Percentiles rank a stretch among this genome's conserved stretches.
phyloP scores from a whole-genome alignment of 23 tunicate genomes.

The Ascidia mentula region DNA sequence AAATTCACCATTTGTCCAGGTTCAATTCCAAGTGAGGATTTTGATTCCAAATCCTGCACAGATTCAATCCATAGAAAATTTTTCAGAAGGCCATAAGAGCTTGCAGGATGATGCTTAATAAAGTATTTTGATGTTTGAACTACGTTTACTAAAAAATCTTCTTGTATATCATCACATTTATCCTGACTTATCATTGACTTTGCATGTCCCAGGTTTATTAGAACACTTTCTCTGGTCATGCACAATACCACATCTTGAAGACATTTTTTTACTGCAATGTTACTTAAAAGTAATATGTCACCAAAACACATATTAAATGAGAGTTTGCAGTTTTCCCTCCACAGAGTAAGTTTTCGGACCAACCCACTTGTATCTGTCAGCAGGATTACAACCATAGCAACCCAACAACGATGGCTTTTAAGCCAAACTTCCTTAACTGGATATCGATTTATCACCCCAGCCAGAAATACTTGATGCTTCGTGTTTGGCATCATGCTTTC shows the following conservation, averaged over 20 bases:
- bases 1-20: constrained; percentile 24
- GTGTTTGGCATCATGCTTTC: background rate
- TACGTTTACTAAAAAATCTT: background rate
- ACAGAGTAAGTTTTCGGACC: constrained; percentile 5
- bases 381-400: constrained; percentile 8
- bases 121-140: background rate
- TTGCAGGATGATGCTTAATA: background rate
- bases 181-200: background rate
- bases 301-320: constrained; percentile 26
- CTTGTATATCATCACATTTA: background rate
- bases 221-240: constrained; percentile 1
- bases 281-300: constrained; percentile 8
- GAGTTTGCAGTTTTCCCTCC: constrained; percentile 34
- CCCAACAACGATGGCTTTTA: constrained; percentile 22
- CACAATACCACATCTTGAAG: background rate
- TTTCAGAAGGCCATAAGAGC: background rate
- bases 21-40: background rate
- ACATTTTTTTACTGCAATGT: background rate
- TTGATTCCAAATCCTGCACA: background rate
- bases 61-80: background rate
- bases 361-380: constrained; percentile 13
- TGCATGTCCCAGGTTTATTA: constrained; percentile 7
- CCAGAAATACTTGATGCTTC: constrained; percentile 2
- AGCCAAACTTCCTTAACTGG: constrained; percentile 50
- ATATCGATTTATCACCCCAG: constrained; percentile 17